These are phyloP conservation scores for Hirtodrosophila duncani DNA, from an alignment of 2,888 invertebrate genomes.

Conservation along the genomic window DNA sequence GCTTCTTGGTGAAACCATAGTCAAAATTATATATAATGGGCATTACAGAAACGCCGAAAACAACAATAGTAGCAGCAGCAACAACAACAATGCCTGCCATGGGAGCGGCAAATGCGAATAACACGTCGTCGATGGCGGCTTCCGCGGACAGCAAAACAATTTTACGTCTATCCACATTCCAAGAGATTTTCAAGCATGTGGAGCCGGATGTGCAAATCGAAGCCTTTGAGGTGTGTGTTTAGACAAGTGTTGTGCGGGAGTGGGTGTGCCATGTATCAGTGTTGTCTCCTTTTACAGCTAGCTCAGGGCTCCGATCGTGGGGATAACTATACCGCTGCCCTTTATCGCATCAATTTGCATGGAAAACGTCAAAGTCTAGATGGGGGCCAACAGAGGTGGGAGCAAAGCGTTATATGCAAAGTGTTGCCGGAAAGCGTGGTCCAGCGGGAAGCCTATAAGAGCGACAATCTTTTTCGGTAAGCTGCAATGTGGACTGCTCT, in stretches of 20 bases:
- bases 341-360: slow-evolving; percentile 83
- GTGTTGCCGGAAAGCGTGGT: slow-evolving; percentile 83
- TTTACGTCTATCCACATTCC: slow-evolving; percentile 80
- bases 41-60: slow-evolving; percentile 65
- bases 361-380: slow-evolving; percentile 77
- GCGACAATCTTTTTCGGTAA: slow-evolving; percentile 83
- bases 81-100: slow-evolving; percentile 38
- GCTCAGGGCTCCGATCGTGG: slow-evolving; percentile 86
- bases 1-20: background rate
- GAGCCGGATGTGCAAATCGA: slow-evolving; percentile 81
- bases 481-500: background rate
- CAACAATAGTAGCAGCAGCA: slow-evolving; percentile 40
- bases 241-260: background rate
- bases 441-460: slow-evolving; percentile 84
- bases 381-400: slow-evolving; percentile 80
- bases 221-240: slow-evolving; percentile 79
- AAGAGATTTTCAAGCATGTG: slow-evolving; percentile 80
- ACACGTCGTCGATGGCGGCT: background rate
- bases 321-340: slow-evolving; percentile 86
- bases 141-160: slow-evolving; percentile 42
- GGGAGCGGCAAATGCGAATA: slow-evolving; percentile 47
- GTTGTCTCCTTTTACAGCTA: slow-evolving; percentile 78
- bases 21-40: slow-evolving; percentile 57
- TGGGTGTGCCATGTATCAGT: background rate
- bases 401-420: slow-evolving; percentile 84